Conservation (phyloP, 2,888 invertebrate species). For the Ornithoptera priamus region DNA sequence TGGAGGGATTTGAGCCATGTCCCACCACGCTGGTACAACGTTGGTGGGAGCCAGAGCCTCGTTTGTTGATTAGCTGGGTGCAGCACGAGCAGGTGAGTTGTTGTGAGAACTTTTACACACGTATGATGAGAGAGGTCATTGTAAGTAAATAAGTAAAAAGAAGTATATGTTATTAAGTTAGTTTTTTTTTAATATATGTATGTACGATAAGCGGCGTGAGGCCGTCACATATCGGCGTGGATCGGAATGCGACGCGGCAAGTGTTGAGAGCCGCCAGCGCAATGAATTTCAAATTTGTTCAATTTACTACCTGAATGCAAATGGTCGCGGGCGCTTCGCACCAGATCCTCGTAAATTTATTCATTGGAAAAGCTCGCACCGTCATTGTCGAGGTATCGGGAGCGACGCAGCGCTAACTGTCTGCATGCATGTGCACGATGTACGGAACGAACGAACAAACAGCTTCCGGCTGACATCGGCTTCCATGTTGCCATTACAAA, state of each 20-base stretch:
- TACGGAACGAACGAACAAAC: constrained; percentile 12
- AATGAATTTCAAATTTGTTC: constrained; percentile 66
- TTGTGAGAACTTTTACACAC: too few relatives aligned
- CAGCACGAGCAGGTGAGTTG: too few relatives aligned
- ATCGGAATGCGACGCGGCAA: constrained; percentile 26
- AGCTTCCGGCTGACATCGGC: constrained; percentile 2
- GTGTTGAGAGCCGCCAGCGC: constrained; percentile 36
- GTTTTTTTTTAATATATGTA: too few relatives aligned
- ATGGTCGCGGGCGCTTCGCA: constrained; percentile 42
- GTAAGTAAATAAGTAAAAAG: too few relatives aligned
- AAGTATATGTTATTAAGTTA: too few relatives aligned
- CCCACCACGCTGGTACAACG: too few relatives aligned
- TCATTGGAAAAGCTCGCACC: constrained; percentile 56
- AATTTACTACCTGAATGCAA: constrained; percentile 56
- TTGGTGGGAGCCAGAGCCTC: too few relatives aligned
- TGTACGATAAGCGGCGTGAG: constrained; percentile 2
- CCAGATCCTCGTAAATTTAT: constrained; percentile 53
- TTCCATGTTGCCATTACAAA: too few relatives aligned
- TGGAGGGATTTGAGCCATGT: too few relatives aligned
- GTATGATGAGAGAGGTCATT: too few relatives aligned
- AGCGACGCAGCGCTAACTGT: constrained; percentile 11
- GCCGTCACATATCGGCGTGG: constrained; percentile 18
- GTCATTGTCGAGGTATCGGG: constrained; percentile 35
- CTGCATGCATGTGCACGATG: constrained; percentile 2
- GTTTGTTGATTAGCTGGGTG: too few relatives aligned